A percentile compares a stretch with the other conserved stretches of the same genome.
phyloP scores from a whole-genome alignment of 1,140 invertebrate genomes.

The Aphis craccivora region DNA sequence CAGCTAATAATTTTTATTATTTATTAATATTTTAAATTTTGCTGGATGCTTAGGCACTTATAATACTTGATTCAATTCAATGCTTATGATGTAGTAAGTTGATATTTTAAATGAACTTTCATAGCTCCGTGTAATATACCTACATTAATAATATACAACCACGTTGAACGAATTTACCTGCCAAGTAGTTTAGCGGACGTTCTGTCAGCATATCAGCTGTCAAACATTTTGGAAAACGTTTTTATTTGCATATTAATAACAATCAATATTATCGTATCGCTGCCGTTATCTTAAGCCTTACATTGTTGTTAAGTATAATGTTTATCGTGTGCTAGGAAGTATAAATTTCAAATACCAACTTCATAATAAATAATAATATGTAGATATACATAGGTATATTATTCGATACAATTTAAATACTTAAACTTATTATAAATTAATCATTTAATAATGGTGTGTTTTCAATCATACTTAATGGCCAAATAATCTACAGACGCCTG shows the following conservation, averaged over 20 bases:
- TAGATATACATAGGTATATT: neutral
- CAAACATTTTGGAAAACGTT: neutral
- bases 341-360: neutral
- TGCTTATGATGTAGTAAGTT: neutral
- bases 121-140: neutral
- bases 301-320: neutral
- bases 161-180: neutral
- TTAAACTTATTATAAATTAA: neutral
- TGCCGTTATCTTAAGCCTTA: neutral
- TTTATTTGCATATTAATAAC: neutral
- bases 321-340: neutral
- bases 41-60: neutral
- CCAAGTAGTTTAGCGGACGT: neutral
- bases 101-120: neutral
- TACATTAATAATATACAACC: neutral
- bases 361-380: neutral
- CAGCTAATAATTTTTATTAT: neutral
- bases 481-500: too few relatives aligned
- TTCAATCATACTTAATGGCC: neutral
- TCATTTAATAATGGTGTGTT: neutral
- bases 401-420: neutral
- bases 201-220: neutral
- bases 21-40: neutral
- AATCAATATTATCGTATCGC: neutral
- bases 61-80: neutral